These are phyloP conservation scores for Dipodomys spectabilis DNA, from an alignment of 2,113 vertebrate genomes.

Conservation along the genomic window DNA sequence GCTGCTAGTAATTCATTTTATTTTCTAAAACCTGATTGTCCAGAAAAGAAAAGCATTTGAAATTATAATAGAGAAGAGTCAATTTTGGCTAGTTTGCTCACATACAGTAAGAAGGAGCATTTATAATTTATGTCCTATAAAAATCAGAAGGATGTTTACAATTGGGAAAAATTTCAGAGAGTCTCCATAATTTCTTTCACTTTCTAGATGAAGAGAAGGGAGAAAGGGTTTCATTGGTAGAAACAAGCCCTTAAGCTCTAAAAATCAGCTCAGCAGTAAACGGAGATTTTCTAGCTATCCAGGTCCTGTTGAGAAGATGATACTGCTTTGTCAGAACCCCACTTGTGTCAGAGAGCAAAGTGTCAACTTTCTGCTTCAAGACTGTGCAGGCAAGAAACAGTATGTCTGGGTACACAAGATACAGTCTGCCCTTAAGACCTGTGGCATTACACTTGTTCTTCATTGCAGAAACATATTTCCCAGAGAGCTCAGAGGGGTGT, in stretches of 20 bases:
- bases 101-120: neutral
- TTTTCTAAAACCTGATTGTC: constrained; percentile 42
- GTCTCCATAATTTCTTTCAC: neutral
- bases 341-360: constrained; percentile 76
- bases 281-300: constrained; percentile 67
- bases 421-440: constrained; percentile 73
- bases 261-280: constrained; percentile 67
- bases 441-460: constrained; percentile 41
- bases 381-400: constrained; percentile 72
- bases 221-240: neutral
- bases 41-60: constrained; percentile 3
- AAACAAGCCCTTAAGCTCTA: constrained; percentile 50
- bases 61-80: constrained; percentile 41
- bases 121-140: neutral
- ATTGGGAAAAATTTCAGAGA: neutral
- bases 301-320: constrained; percentile 77
- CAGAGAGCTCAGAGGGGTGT: constrained; percentile 54
- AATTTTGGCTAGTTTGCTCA: neutral
- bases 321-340: constrained; percentile 79
- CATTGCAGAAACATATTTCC: constrained; percentile 66
- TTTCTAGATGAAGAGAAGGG: constrained; percentile 14
- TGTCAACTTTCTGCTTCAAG: constrained; percentile 82
- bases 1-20: constrained; percentile 51
- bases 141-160: constrained; percentile 6
- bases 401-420: constrained; percentile 69